phyloP scores from a whole-genome alignment of 2,113 vertebrate species.

The Trachemys scripta region DNA sequence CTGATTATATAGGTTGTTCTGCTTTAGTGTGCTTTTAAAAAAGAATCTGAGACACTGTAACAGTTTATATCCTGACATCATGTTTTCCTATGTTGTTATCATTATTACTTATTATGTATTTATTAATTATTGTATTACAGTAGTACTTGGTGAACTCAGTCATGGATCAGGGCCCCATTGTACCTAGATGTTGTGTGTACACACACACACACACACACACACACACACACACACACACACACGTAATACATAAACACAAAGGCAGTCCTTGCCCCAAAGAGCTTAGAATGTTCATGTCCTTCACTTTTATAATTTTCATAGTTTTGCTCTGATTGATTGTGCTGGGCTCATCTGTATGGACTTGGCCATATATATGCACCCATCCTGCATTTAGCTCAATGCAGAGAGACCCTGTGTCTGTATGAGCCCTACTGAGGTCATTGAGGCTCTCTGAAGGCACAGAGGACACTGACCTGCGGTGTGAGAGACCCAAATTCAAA shows the following conservation, averaged over 20 bases:
- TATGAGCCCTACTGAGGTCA: rapidly evolving
- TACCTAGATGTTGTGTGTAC: not conserved
- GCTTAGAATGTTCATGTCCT: rapidly evolving
- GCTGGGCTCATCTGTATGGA: not conserved
- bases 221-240: too few species aligned
- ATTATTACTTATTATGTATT: too few species aligned
- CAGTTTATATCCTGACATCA: not conserved
- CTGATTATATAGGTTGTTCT: not conserved
- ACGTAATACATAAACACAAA: not conserved
- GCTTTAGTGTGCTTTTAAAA: not conserved
- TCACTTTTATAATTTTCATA: not conserved
- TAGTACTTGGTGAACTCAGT: rapidly evolving
- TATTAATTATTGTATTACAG: not conserved
- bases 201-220: too few species aligned
- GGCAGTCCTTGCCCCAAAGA: not conserved
- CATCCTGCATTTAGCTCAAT: rapidly evolving
- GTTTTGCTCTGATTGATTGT: not conserved
- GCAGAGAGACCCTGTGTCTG: not conserved
- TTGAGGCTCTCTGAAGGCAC: too few species aligned
- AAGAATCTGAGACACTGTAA: not conserved
- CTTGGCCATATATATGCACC: rapidly evolving
- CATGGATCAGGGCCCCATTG: not conserved
- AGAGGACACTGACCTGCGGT: too few species aligned
- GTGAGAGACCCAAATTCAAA: not conserved
- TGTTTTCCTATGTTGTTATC: not conserved